Base-by-base conservation (phyloP, 2,113 vertebrate species). In the Salvelinus fontinalis region DNA sequence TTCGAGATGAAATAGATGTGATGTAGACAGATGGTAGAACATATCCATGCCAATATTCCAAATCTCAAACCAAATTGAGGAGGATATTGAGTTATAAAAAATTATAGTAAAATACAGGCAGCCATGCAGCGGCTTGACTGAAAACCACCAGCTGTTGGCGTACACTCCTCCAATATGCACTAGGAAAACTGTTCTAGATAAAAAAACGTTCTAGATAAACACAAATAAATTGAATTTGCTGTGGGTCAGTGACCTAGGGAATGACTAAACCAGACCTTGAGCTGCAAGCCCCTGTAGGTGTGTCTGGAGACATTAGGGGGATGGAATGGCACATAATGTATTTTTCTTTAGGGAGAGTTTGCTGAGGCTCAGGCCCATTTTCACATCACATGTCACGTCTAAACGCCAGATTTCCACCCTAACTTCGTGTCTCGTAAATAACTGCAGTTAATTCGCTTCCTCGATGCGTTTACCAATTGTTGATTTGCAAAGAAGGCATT, bases 321-420 rank as follows among this genome's bases (percentile, higher is more conserved):
- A 34, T 67, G 77, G 64, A 48, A 72, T 73, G 70, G 49, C 76
- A 83, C 75, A 18, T 81, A 26, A 84, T 86, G 73, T 68, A 68
- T 82, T 86, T 86, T 72, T 79, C 82, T 77, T 67, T 29, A 83
- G 81, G 71, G 84, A 80, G 27, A 44, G 78, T 54, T 54, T 54
- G 16, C 16, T 0, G 16, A 18, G 51, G 3, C 16, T 54, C 51
- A 16, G 51, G 51, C 51, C 39, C 39, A 44, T 44, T 44, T 44
- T 54, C 51, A 54, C 13, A 54, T 54, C 51, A 54, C 51, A 54
- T 54, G 51, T 54, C 51, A 54, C 16, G 4, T 54, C 16, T 18
- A 54, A 54, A 54, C 51, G 16, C 51, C 51, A 54, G 51, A 54
- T 54, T 54, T 62, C 59, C 59, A 22, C n/a, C 6, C 16, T 62